Conservation (phyloP, 2,113 vertebrate species). For the Bambusicola thoracicus region DNA sequence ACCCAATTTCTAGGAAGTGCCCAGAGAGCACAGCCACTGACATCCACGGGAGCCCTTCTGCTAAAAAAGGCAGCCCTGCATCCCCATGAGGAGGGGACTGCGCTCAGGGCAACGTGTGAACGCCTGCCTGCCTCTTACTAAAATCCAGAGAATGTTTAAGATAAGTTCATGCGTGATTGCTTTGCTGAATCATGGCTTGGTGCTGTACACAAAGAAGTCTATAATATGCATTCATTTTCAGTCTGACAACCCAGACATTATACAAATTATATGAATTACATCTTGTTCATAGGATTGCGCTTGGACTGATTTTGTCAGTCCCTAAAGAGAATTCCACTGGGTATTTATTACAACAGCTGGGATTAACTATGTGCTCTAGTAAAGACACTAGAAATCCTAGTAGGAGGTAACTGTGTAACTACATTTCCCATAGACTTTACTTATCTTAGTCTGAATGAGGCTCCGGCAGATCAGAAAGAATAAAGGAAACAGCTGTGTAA, state of each 20-base stretch:
- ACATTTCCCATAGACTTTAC: neutral
- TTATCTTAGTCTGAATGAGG: neutral
- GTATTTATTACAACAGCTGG: neutral
- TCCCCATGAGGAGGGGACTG: neutral
- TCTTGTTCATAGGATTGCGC: slow-evolving; percentile 18
- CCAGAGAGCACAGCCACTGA: neutral
- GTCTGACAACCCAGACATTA: neutral
- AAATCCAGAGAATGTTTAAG: neutral
- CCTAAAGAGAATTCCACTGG: slow-evolving; percentile 21
- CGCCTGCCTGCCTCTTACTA: neutral
- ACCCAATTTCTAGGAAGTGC: neutral
- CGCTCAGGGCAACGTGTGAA: neutral
- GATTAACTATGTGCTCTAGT: neutral
- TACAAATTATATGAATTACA: neutral
- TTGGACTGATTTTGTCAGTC: slow-evolving; percentile 14
- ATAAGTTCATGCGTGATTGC: neutral
- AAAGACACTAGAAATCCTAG: slow-evolving; percentile 12
- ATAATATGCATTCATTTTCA: neutral
- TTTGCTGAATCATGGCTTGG: neutral
- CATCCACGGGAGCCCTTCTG: neutral
- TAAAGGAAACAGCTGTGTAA: slow-evolving; percentile 43
- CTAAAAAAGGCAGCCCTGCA: neutral
- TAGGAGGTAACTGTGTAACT: neutral
- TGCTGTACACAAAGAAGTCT: neutral
- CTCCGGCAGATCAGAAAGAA: slow-evolving; percentile 24